phyloP scores from a whole-genome alignment of 53 echinoderm and acorn worm genomes.

The Holothuria scabra region DNA sequence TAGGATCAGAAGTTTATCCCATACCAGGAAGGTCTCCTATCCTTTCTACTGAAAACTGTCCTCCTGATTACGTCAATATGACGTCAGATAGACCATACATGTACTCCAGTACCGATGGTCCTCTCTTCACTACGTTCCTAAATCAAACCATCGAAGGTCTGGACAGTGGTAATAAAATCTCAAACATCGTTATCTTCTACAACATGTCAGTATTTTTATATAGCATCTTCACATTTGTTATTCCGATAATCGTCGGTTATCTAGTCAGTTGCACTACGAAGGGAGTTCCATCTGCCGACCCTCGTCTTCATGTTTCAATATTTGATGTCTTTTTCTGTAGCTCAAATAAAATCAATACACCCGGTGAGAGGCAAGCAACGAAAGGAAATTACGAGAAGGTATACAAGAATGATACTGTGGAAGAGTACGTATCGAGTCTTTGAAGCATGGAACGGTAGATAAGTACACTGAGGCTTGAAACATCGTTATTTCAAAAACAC shows the following conservation, averaged over 20 bases:
- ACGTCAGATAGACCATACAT: not conserved
- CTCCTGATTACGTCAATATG: not conserved
- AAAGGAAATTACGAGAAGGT: too few species aligned
- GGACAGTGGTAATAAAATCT: not conserved
- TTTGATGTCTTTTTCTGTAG: too few species aligned
- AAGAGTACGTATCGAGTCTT: too few species aligned
- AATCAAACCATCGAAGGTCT: too few species aligned
- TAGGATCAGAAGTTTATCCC: slow-evolving; percentile 4
- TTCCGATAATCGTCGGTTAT: not conserved
- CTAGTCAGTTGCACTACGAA: not conserved
- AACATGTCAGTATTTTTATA: not conserved
- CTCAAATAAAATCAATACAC: too few species aligned
- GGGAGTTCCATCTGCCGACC: not conserved
- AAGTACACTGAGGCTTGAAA: too few species aligned
- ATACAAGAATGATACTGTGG: too few species aligned
- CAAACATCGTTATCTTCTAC: not conserved
- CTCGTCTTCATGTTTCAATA: not conserved
- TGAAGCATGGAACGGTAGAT: too few species aligned
- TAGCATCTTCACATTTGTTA: not conserved
- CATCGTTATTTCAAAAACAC: too few species aligned
- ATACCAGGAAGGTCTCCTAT: not conserved
- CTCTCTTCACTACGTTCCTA: too few species aligned
- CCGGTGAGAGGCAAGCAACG: too few species aligned
- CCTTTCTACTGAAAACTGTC: not conserved
- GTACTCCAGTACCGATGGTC: too few species aligned